Conservation (phyloP, 2,113 vertebrate species). For the Chrysochloris asiatica region DNA sequence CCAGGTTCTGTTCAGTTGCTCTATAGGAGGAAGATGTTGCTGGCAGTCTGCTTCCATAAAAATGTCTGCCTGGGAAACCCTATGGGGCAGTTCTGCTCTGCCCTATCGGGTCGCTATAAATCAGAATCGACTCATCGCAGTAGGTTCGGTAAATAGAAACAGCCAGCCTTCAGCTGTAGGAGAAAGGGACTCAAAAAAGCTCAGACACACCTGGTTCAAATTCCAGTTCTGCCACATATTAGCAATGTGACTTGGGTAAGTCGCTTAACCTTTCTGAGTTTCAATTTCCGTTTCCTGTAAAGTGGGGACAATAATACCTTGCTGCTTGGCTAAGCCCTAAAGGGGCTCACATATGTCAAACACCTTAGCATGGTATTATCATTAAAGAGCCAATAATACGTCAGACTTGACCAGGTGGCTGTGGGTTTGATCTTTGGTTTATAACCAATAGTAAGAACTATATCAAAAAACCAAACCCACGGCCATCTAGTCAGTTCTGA, state of each 20-base stretch:
- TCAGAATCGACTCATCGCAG: background rate
- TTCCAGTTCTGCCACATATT: background rate
- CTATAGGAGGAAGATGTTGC: background rate
- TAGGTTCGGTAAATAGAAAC: background rate
- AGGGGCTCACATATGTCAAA: background rate
- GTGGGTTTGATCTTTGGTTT: too few species aligned
- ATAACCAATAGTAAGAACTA: too few species aligned
- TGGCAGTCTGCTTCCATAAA: background rate
- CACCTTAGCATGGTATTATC: background rate
- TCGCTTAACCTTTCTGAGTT: background rate
- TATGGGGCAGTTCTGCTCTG: background rate
- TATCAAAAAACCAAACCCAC: too few species aligned
- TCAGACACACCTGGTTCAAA: background rate
- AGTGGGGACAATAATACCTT: background rate
- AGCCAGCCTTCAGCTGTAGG: background rate
- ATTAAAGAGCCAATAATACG: background rate
- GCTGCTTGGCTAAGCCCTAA: background rate
- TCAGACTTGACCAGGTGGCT: too few species aligned
- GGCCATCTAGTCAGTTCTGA: too few species aligned
- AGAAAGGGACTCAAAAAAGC: background rate
- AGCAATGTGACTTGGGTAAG: background rate
- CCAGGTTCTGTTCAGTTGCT: too few species aligned
- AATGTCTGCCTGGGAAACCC: background rate
- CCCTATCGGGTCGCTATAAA: background rate
- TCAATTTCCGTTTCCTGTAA: background rate